Evolutionary conservation across 2,113 vertebrate genomes (phyloP), one percentile per base, ranked within the genome.

Genomic region (Xiphophorus hellerii): DNA sequence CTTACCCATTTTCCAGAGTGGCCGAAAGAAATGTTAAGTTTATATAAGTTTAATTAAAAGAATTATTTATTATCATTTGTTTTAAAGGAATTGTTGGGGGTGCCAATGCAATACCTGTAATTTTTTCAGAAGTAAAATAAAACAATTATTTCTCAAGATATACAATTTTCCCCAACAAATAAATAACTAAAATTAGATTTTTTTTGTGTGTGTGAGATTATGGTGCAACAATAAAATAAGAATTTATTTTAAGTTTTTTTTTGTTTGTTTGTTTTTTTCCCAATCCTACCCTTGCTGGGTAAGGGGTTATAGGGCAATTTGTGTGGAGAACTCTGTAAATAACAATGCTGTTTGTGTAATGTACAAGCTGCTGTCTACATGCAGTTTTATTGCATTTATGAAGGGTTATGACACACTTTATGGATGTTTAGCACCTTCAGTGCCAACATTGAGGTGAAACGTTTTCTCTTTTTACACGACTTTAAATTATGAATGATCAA

Each of bases 391-490:
- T 62, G 39, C 84, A 69, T 74, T 80, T 64, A 71, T 82, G 15
- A 73, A 69, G 67, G 76, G 35, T 69, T 51, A 35, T 44, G 73
- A 73, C 68, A 44, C 67, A 51, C 27, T 63, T n/a, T 48, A 54
- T 31, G 42, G 71, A 77, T n/a, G 8, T 76, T 67, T n/a, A 69
- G 64, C 74, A 77, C 73, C 81, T 82, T 54, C 48, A 69, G 61
- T 88, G 84, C 81, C 85, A 84, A 33, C 75, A 37, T 86, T 82
- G 44, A 69, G 28, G 74, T 62, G 73, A 11, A 29, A 60, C 8
- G 7, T 39, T 54, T 65, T 67, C n/a, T 63, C 1, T 12, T 48
- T 63, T 17, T 67, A 66, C 73, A 2, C 17, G 44, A 20, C 15
- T 48, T 5, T 48, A 48, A 48, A 48, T 15, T 48, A 20, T 48